Conservation (phyloP, 2,888 invertebrate species). For the Drosophila neotestacea region DNA sequence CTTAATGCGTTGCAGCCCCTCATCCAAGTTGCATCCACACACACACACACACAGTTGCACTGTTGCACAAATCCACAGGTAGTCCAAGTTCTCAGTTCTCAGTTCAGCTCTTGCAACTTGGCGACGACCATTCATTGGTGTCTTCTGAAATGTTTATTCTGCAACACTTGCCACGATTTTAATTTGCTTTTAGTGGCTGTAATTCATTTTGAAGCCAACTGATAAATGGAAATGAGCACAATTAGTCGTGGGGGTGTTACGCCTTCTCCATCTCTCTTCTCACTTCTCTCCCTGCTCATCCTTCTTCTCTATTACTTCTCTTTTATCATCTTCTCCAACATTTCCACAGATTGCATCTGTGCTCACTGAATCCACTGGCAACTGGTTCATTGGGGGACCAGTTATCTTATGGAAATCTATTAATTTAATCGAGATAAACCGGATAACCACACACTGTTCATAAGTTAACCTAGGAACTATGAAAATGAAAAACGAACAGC, state of each 20-base stretch:
- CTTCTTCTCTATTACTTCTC: neutral
- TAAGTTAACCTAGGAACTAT: conserved; percentile 35
- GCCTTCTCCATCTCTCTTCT: conserved; percentile 14
- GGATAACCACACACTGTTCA: conserved; percentile 29
- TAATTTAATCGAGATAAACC: conserved; percentile 51
- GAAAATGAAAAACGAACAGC: conserved; percentile 33
- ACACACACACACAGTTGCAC: neutral
- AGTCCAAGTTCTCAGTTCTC: neutral
- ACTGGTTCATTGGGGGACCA: conserved; percentile 40
- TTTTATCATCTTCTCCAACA: neutral
- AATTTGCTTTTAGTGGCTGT: conserved; percentile 66
- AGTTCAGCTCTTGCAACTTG: conserved; percentile 7
- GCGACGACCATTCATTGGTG: conserved; percentile 47
- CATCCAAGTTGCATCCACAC: conserved; percentile 2
- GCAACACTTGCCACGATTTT: conserved; percentile 71
- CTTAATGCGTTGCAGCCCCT: conserved; percentile 64
- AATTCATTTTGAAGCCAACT: conserved; percentile 64
- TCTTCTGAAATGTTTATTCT: conserved; percentile 52
- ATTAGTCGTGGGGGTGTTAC: conserved; percentile 77
- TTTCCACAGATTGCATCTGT: conserved; percentile 29
- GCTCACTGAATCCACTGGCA: conserved; percentile 7
- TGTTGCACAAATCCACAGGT: conserved; percentile 1
- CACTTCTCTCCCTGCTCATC: neutral
- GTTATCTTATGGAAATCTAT: conserved; percentile 44
- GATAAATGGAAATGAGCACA: conserved; percentile 77